Evolutionary conservation across 2,888 invertebrate genomes (phyloP).

Genomic region (Dyspetes luteomarginatus): DNA sequence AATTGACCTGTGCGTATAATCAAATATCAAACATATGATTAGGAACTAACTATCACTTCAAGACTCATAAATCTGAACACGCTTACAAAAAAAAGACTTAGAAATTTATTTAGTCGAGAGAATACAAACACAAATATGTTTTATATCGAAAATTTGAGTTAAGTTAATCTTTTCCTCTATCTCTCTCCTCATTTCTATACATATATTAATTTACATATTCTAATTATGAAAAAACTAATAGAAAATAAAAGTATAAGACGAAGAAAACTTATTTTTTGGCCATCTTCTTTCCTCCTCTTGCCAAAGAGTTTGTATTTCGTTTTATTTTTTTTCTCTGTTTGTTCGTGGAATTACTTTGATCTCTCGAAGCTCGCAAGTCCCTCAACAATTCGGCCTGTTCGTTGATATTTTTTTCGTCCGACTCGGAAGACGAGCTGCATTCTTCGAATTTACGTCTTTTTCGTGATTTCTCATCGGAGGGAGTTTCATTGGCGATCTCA

Average conservation of each 20-base stretch:
- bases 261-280: constrained; percentile 13
- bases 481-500: background rate
- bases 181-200: constrained; percentile 57
- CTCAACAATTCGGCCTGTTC: constrained; percentile 17
- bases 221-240: background rate
- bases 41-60: too few relatives aligned
- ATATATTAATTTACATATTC: constrained; percentile 56
- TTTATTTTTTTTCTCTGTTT: background rate
- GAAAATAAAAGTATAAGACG: background rate
- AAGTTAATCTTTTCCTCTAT: constrained; percentile 57
- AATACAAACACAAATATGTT: too few relatives aligned
- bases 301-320: background rate
- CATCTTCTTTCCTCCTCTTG: background rate
- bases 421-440: background rate
- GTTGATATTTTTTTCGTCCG: background rate
- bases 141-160: too few relatives aligned
- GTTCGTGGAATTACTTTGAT: background rate
- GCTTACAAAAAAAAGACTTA: too few relatives aligned
- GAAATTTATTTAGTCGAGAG: too few relatives aligned
- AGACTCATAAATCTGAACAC: too few relatives aligned
- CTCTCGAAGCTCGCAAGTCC: constrained; percentile 5
- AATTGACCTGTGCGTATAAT: too few relatives aligned
- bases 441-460: background rate
- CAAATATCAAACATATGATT: too few relatives aligned
- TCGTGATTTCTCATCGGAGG: background rate